Evolutionary conservation across 1,140 invertebrate genomes (phyloP), one percentile per base, ranked within the genome.

Genomic region (Phymorhynchus buccinoides): DNA sequence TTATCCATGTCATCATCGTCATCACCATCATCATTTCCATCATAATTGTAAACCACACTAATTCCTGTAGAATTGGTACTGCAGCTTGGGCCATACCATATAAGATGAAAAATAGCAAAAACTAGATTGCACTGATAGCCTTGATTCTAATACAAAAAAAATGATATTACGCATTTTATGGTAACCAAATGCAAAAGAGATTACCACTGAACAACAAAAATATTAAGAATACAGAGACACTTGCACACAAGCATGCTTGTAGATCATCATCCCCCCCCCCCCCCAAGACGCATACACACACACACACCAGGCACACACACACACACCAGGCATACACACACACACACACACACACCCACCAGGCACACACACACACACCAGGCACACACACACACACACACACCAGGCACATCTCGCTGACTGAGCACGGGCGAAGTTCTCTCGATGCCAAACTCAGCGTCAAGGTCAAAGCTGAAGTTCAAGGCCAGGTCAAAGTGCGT

Each of bases 391-490:
- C 42, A 42, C 42, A 86, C 56, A 42, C 35, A 86, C 85, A 78
- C 16, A 91, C 91, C 91, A 83, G 91, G 91, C 1, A 92, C 90
- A 89, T 92, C 91, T 84, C 91, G 86, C 83, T 91, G 90, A 85
- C 90, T 91, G 22, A 90, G 73, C 1, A 88, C 88, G 52, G 87
- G 85, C 68, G 82, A 86, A 56, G 85, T 86, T 48, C 89, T 83
- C 7, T 84, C 48, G 14, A 91, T 89, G 9, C 82, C 80, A 77
- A 91, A 91, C 84, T 78, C 68, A 30, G 71, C 73, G 84, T 91
- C 90, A 42, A 92, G 79, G 41, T 80, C 62, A 35, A 77, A 18
- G 77, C 87, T 87, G 62, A 92, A 81, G 81, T 89, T 86, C 18
- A 92, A 81, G 22, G 88, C 84, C 48, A 87, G 73, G 37, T 89